Base-by-base conservation (phyloP, 2,113 vertebrate genomes). In the Trichomycterus rosablanca region DNA sequence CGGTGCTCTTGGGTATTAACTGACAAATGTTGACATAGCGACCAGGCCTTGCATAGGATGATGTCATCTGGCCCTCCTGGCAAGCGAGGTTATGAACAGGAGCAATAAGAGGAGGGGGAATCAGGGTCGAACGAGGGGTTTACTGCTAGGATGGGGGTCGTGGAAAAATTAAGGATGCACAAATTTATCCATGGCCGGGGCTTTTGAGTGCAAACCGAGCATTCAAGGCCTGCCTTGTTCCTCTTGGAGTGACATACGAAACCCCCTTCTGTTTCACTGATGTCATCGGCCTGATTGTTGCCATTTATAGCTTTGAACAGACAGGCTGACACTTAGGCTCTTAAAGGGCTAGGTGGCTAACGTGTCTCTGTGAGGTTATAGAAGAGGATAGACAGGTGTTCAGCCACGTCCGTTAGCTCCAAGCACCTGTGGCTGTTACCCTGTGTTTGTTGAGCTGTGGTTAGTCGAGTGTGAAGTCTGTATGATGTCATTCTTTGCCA, bases 271-370 rank as follows among this genome's bases (percentile, higher is more conserved):
- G 28, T 66, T 70, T 59, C 58, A 57, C 69, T 86, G 86, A 88
- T 87, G 86, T 86, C 86, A 87, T 84, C 67, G 72, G 75, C 74
- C 75, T 30, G 42, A 72, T 69, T 63, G 75, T 84, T 87, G 75
- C 83, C 84, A 82, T 84, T 86, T 86, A 84, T 87, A 87, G 81
- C 81, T 78, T 75, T 73, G 81, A 84, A 81, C 72, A 78, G 79
- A 76, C 80, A 71, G 70, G 67, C 68, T 80, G 75, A 59, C 75
- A 66, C 34, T 69, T 51, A 56, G 46, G 74, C 64, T 78, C 81
- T 84, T 84, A 85, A 85, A 86, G 83, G 60, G 73, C 62, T 76
- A 84, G 75, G 46, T n/a, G 10, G 30, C 66, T 12, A 19, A 49
- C 66, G 51, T 53, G 14, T 1, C 14, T 7, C 5, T 73, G 67